These are phyloP conservation scores for Ciona savignyi DNA, from an alignment of 23 tunicate genomes.

Conservation along the genomic window DNA sequence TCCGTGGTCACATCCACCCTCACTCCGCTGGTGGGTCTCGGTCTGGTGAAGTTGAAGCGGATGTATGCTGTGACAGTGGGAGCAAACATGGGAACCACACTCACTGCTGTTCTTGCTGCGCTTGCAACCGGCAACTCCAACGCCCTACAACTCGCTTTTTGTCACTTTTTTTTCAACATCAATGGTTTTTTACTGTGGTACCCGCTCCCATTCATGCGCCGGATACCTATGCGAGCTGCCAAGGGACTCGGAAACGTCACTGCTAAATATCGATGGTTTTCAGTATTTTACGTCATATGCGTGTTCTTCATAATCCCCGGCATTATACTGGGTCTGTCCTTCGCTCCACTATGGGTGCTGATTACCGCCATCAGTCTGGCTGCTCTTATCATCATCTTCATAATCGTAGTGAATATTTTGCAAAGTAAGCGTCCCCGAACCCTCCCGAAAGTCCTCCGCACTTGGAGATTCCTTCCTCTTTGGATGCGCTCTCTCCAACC, in stretches of 20 bases:
- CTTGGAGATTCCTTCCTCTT: slow-evolving; percentile 80
- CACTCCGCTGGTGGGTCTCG: slow-evolving; percentile 80
- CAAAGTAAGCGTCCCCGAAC: slow-evolving; percentile 52
- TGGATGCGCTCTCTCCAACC: slow-evolving; percentile 75
- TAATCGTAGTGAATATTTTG: slow-evolving; percentile 50
- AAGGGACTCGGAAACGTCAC: slow-evolving; percentile 63
- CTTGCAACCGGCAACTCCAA: slow-evolving; percentile 28
- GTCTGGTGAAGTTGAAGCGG: slow-evolving; percentile 65
- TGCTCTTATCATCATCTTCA: slow-evolving; percentile 22
- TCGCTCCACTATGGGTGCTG: slow-evolving; percentile 50
- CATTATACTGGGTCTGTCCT: slow-evolving; percentile 40
- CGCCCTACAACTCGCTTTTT: slow-evolving; percentile 63
- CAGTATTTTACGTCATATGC: slow-evolving; percentile 41
- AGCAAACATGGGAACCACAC: slow-evolving; percentile 78
- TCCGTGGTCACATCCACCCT: slow-evolving; percentile 63
- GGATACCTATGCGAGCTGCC: slow-evolving; percentile 62
- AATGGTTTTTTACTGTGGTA: slow-evolving; percentile 78
- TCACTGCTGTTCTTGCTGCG: slow-evolving; percentile 68
- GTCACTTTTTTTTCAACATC: slow-evolving; percentile 89
- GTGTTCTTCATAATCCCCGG: slow-evolving; percentile 62
- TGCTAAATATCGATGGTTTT: slow-evolving; percentile 88
- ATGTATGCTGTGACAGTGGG: slow-evolving; percentile 70
- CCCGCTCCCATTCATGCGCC: slow-evolving; percentile 68
- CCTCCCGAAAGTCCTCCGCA: slow-evolving; percentile 44
- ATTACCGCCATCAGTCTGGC: slow-evolving; percentile 32